These are phyloP conservation scores for Sinopyrophorus schimmeli DNA, from an alignment of 2,888 invertebrate genomes.

Conservation along the genomic window DNA sequence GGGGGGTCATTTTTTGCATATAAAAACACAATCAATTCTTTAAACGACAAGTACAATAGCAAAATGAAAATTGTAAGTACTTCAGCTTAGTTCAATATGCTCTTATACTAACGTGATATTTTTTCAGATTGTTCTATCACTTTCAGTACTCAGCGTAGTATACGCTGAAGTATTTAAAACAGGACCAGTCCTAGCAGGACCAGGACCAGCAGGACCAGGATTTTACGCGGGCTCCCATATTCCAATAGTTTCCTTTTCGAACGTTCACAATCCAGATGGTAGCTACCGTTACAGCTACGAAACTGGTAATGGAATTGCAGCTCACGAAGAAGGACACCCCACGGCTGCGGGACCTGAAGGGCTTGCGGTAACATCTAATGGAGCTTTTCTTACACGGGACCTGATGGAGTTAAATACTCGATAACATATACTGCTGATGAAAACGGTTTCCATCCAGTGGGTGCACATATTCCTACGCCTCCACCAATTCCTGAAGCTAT, in stretches of 20 bases:
- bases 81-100: not conserved
- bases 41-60: too few relatives aligned
- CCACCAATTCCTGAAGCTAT: constrained; percentile 65
- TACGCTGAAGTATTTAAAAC: constrained; percentile 13
- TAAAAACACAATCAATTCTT: too few relatives aligned
- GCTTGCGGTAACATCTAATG: constrained; percentile 54
- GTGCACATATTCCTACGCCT: constrained; percentile 62
- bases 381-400: constrained; percentile 62
- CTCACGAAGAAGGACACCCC: constrained; percentile 56
- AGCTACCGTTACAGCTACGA: constrained; percentile 65
- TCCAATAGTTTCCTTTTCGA: constrained; percentile 64
- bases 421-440: constrained; percentile 63
- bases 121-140: constrained; percentile 21
- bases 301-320: constrained; percentile 68
- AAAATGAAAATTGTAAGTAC: constrained; percentile 21
- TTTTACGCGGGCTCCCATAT: constrained; percentile 48
- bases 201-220: not conserved
- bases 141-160: constrained; percentile 11
- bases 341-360: constrained; percentile 30
- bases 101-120: not conserved
- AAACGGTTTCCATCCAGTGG: constrained; percentile 61
- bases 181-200: constrained; percentile 7
- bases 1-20: too few relatives aligned
- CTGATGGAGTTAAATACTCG: constrained; percentile 61
- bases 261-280: constrained; percentile 65